A percentile compares a stretch with the other conserved stretches of the same genome.
Evolutionary conservation across 2,113 vertebrate genomes (phyloP).

Genomic region (Spermophilus dauricus): DNA sequence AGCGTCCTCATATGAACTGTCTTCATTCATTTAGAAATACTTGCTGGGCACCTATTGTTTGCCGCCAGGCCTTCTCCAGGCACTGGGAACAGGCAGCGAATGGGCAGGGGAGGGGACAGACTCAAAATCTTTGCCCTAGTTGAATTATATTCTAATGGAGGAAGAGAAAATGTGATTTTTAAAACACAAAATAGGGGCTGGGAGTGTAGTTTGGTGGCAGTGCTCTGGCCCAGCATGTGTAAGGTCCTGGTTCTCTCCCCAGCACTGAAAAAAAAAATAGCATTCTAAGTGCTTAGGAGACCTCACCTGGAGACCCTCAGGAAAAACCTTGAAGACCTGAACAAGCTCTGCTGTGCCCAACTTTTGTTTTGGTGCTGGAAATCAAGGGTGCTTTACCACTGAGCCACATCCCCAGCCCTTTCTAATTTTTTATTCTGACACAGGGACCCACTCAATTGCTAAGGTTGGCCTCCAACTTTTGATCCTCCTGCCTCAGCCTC

Average conservation of each 20-base stretch:
- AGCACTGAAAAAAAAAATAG: too few relatives aligned
- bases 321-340: not conserved
- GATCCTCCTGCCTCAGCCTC: too few relatives aligned
- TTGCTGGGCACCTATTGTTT: not conserved
- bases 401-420: too few relatives aligned
- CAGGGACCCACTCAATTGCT: too few relatives aligned
- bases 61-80: not conserved
- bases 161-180: not conserved
- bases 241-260: not conserved
- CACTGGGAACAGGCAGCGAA: not conserved
- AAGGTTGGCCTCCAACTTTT: too few relatives aligned
- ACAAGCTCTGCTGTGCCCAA: rapidly evolving
- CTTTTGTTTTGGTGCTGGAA: too few relatives aligned
- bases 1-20: not conserved
- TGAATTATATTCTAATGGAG: not conserved
- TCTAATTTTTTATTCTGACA: too few relatives aligned
- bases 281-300: not conserved
- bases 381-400: too few relatives aligned
- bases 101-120: not conserved
- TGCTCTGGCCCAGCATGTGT: not conserved
- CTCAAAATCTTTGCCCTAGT: not conserved
- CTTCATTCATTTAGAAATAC: not conserved
- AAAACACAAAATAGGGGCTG: not conserved
- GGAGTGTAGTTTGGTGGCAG: not conserved
- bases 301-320: not conserved